Conservation (phyloP, 2,797 vertebrate genomes). For the Catamblyrhynchus diadema region DNA sequence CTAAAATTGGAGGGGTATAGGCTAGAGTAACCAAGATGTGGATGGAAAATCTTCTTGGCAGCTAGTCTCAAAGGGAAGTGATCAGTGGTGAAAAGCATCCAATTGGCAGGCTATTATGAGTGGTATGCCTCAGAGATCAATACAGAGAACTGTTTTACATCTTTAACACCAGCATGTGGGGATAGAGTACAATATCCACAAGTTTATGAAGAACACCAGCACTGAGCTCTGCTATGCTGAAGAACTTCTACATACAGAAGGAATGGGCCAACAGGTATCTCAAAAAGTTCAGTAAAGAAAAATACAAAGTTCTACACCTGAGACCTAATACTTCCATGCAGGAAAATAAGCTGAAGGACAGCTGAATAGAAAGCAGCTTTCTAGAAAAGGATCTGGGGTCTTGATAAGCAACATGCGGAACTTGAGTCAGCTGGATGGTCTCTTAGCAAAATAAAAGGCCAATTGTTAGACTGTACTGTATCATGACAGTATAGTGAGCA, state of each 20-base stretch:
- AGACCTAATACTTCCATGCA: neutral
- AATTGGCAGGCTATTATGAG: accelerated
- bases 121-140: neutral
- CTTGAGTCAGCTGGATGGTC: neutral
- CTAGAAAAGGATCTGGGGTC: neutral
- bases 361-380: neutral
- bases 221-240: neutral
- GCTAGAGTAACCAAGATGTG: accelerated
- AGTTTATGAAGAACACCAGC: neutral
- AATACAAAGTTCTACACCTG: neutral
- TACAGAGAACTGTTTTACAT: neutral
- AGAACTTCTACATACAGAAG: neutral
- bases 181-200: neutral
- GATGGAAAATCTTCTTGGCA: neutral
- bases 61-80: neutral
- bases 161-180: neutral
- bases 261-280: neutral
- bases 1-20: neutral
- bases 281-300: neutral
- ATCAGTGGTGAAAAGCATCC: neutral
- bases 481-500: neutral
- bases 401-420: neutral
- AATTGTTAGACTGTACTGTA: neutral
- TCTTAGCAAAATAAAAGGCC: neutral
- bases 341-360: neutral